Evolutionary conservation across 2,797 vertebrate species (phyloP), one percentile per base, ranked within the genome.

Genomic region (Melanotaenia parkinsoni): DNA sequence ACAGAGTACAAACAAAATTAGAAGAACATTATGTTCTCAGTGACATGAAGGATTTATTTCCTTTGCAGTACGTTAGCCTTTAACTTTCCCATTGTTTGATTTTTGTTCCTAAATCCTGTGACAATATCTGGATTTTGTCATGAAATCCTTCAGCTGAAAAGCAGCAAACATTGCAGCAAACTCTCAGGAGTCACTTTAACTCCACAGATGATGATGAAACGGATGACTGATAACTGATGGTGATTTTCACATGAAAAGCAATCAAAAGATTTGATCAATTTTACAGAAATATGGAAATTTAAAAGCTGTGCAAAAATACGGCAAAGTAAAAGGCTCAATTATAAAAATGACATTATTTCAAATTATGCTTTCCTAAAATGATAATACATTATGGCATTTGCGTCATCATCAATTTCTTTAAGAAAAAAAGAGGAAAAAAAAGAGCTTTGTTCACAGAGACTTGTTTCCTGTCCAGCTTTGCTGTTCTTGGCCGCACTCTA

Each of bases 401-500:
- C 76, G 76, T 81, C 63, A 70, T 86, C 76, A 81, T 82, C 70
- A 63, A 76, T 80, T 79, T 70, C 82, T 89, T 47, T 47, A 47
- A 47, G 45, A n/a, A 47, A 47, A 47, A 47, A 47, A 20, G 18
- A 7, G 81, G 81, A 72, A 85, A 86, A 83, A 83, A 33, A 33
- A 33, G 86, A 67, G 79, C 89, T 90, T 92, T 89, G 90, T 94
- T 92, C 86, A 70, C 64, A 72, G 68, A 81, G 88, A 87, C 78
- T 82, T 5, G 89, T 89, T 93, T 94, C 93, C 90, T 91, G 89
- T 91, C 88, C 84, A 77, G 81, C 5, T 47, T 70, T 94, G 94
- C 92, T 94, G 89, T 91, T 93, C 80, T 94, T 95, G 94, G 94
- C 92, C 83, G 70, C 22, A 4, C 43, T 26, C 56, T 76, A 77